These are phyloP conservation scores for Atta colombica DNA, from an alignment of 1,140 invertebrate species.

Conservation along the genomic window DNA sequence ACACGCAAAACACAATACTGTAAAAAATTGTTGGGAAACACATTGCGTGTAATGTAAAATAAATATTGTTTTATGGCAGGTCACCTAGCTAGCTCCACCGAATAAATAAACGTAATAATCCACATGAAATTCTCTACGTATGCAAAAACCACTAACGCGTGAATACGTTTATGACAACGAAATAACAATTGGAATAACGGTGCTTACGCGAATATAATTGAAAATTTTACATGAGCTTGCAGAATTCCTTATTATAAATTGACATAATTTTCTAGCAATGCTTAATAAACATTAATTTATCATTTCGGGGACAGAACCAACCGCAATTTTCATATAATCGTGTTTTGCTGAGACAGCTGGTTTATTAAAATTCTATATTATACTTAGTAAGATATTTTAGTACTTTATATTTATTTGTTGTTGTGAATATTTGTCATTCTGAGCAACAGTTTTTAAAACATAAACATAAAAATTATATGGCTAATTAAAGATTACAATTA, in stretches of 20 bases:
- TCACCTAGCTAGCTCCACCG: background rate
- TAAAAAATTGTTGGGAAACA: background rate
- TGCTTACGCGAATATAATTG: slow-evolving; percentile 30
- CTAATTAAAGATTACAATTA: too few species aligned
- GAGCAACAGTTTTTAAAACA: too few species aligned
- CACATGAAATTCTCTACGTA: slow-evolving; percentile 9
- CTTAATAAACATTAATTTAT: slow-evolving; percentile 42
- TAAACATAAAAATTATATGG: too few species aligned
- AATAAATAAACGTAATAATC: slow-evolving; percentile 54
- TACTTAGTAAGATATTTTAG: background rate
- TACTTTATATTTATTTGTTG: too few species aligned
- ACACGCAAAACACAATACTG: background rate
- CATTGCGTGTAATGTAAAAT: slow-evolving; percentile 16
- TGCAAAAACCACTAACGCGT: slow-evolving; percentile 17
- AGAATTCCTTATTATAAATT: slow-evolving; percentile 26
- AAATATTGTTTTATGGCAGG: slow-evolving; percentile 43
- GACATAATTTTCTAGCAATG: background rate
- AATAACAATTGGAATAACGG: slow-evolving; percentile 39
- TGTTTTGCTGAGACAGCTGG: background rate
- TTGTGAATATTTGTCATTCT: too few species aligned
- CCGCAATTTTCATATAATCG: slow-evolving; percentile 23
- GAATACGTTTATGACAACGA: slow-evolving; percentile 34
- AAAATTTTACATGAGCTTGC: slow-evolving; percentile 27
- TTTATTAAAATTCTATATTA: slow-evolving; percentile 10
- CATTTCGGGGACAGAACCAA: background rate